Conservation (phyloP, 2,113 vertebrate species). For the Caracal caracal region DNA sequence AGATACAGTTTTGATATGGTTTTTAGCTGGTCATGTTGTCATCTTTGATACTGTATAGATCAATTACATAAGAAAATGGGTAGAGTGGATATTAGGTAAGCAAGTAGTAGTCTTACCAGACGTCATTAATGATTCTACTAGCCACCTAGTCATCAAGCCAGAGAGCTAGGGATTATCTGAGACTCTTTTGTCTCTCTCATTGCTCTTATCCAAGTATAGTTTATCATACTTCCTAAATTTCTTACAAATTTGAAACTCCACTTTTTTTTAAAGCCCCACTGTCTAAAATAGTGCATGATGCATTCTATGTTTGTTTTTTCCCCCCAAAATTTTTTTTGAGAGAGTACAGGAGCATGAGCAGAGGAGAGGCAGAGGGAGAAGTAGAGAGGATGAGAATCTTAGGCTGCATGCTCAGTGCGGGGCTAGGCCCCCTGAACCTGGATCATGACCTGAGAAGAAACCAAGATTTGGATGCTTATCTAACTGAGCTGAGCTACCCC, state of each 20-base stretch:
- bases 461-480: too few species aligned
- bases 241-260: neutral
- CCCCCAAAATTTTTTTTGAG: too few species aligned
- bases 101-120: neutral
- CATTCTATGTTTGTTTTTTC: neutral
- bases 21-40: neutral
- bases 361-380: too few species aligned
- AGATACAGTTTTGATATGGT: neutral
- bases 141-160: neutral
- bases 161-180: neutral
- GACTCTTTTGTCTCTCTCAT: neutral
- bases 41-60: neutral
- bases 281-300: neutral
- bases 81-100: neutral
- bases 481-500: too few species aligned
- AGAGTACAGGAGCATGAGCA: too few species aligned
- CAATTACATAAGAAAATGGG: neutral
- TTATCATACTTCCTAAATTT: neutral
- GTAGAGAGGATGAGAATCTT: too few species aligned
- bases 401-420: too few species aligned
- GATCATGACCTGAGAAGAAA: too few species aligned
- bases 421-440: too few species aligned
- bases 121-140: neutral
- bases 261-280: slow-evolving; percentile 33
- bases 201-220: neutral